A percentile compares a stretch with the other conserved stretches of the same genome.
Conservation (phyloP, 1,140 invertebrate species). For the Halictus rubicundus region DNA sequence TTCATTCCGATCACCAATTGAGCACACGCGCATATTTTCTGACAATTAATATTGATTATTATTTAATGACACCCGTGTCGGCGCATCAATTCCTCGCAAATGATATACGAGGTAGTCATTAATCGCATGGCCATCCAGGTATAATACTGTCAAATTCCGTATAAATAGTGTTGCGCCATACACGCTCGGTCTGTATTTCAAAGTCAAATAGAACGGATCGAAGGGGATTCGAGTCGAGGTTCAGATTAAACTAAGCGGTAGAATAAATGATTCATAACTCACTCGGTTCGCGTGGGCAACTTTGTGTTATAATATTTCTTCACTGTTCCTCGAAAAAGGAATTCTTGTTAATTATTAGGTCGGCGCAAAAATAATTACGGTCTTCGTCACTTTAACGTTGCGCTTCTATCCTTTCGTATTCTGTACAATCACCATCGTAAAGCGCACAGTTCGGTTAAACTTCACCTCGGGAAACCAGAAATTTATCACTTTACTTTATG, state of each 20-base stretch:
- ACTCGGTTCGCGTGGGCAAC: too few species aligned
- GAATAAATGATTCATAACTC: too few species aligned
- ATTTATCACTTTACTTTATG: too few species aligned
- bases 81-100: constrained; percentile 34
- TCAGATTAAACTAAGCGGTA: too few species aligned
- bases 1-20: not conserved
- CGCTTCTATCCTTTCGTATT: too few species aligned
- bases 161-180: not conserved
- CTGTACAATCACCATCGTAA: too few species aligned
- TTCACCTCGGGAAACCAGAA: too few species aligned
- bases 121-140: constrained; percentile 25
- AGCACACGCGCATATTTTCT: constrained; percentile 4
- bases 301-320: not conserved
- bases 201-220: not conserved
- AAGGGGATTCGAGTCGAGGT: not conserved
- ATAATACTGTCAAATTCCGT: constrained; percentile 16
- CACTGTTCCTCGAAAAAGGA: not conserved
- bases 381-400: too few species aligned
- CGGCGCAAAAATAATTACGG: too few species aligned
- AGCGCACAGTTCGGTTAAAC: too few species aligned
- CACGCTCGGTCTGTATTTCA: not conserved
- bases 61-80: constrained; percentile 36
- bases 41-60: constrained; percentile 44
- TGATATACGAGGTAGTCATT: constrained; percentile 39
- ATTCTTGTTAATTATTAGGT: too few species aligned